Evolutionary conservation across 2,888 invertebrate genomes (phyloP).

Genomic region (Trissoscelio sp.): DNA sequence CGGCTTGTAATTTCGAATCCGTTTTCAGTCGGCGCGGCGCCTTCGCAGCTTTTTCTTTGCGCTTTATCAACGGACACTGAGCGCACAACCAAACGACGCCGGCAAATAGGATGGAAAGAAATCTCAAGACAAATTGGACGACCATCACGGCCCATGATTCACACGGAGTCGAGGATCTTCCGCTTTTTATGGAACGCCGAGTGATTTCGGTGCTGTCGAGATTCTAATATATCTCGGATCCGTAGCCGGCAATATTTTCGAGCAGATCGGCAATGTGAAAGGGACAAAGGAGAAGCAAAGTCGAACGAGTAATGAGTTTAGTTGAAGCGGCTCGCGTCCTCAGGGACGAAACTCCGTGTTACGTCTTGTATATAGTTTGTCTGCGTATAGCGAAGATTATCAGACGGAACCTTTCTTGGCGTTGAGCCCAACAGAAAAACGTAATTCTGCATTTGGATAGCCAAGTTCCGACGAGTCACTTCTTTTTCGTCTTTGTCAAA

Average conservation of each 20-base stretch:
- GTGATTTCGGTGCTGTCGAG: constrained; percentile 35
- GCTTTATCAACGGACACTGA: constrained; percentile 62
- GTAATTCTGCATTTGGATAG: neutral
- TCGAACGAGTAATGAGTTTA: constrained; percentile 44
- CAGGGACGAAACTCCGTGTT: neutral
- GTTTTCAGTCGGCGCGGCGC: constrained; percentile 32
- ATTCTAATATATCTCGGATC: constrained; percentile 25
- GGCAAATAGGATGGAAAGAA: constrained; percentile 60
- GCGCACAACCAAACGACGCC: constrained; percentile 45
- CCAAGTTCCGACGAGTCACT: neutral
- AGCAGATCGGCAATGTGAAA: constrained; percentile 5
- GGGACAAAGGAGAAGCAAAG: constrained; percentile 7
- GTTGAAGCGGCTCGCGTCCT: neutral
- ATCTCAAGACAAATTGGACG: constrained; percentile 71
- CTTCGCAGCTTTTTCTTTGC: constrained; percentile 21
- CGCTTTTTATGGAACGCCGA: constrained; percentile 24
- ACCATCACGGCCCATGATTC: constrained; percentile 62
- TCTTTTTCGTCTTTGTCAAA: constrained; percentile 26
- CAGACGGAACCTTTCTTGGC: constrained; percentile 15
- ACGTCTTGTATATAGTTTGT: constrained; percentile 21
- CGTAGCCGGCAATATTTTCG: constrained; percentile 22
- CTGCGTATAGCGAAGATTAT: constrained; percentile 13
- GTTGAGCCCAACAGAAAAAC: constrained; percentile 3
- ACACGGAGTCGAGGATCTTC: constrained; percentile 31
- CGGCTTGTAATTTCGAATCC: constrained; percentile 64